Percentiles rank a stretch among this genome's conserved stretches.
Conservation (phyloP, 1,140 invertebrate species). For the Microvelia longipes region DNA sequence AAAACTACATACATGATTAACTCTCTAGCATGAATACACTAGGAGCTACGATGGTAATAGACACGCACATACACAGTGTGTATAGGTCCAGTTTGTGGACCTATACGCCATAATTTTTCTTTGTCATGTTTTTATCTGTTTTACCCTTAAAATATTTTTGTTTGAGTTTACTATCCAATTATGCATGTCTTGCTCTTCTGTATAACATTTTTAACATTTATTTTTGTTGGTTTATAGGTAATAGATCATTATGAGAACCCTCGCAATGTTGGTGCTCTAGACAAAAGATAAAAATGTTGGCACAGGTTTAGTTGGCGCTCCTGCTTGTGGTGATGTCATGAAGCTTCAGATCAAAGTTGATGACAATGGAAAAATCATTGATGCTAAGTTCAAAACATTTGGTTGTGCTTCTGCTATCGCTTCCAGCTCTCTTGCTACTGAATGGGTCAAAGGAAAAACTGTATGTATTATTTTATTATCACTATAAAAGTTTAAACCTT, state of each 20-base stretch:
- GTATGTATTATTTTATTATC: conserved; percentile 40
- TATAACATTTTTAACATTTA: too few species aligned
- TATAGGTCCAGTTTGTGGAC: too few species aligned
- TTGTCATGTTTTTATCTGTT: too few species aligned
- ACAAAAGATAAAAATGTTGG: conserved; percentile 91
- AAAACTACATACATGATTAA: too few species aligned
- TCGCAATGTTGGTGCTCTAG: conserved; percentile 91
- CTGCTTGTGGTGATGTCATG: conserved; percentile 99
- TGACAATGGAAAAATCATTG: conserved; percentile 90
- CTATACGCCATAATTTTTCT: too few species aligned
- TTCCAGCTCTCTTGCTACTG: conserved; percentile 95
- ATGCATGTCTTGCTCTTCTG: too few species aligned
- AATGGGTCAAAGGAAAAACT: conserved; percentile 98
- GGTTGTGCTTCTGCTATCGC: conserved; percentile 99
- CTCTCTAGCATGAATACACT: too few species aligned
- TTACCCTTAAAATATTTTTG: too few species aligned
- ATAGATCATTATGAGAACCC: conserved; percentile 99
- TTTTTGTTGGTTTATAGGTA: too few species aligned
- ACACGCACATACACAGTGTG: too few species aligned
- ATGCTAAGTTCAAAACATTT: conserved; percentile 99
- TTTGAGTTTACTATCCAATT: too few species aligned
- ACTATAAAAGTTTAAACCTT: background rate
- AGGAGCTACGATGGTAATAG: too few species aligned
- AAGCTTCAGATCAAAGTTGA: conserved; percentile 91
- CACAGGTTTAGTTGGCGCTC: conserved; percentile 94